Conservation (phyloP, 2,113 vertebrate genomes). For the Halichoerus grypus region DNA sequence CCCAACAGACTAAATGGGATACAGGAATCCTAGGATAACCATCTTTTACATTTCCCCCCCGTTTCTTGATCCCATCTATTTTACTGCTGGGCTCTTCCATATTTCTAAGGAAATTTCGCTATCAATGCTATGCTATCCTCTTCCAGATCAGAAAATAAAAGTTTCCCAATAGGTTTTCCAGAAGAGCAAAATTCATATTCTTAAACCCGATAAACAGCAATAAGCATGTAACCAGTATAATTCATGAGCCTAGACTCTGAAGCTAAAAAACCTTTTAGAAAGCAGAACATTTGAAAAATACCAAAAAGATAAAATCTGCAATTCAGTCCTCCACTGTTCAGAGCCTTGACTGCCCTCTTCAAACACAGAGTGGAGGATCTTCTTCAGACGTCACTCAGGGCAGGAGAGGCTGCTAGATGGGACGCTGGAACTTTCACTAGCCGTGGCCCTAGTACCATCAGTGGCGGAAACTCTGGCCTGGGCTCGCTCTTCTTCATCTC, state of each 20-base stretch:
- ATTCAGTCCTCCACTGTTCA: background rate
- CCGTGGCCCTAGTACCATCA: accelerated
- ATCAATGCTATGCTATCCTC: background rate
- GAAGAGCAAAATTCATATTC: constrained; percentile 3
- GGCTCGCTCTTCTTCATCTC: constrained; percentile 35
- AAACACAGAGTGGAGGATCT: background rate
- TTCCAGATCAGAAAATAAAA: background rate
- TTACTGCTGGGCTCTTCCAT: background rate
- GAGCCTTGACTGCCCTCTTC: background rate
- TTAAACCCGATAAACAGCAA: background rate
- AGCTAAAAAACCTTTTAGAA: background rate
- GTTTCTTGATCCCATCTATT: background rate
- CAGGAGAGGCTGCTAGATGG: background rate
- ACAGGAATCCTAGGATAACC: background rate
- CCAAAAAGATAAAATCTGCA: background rate
- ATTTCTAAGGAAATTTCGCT: background rate
- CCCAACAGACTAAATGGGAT: background rate
- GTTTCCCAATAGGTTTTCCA: background rate
- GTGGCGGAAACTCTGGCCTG: accelerated
- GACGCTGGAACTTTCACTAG: background rate
- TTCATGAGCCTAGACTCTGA: background rate
- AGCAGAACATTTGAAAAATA: background rate
- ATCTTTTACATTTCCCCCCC: background rate
- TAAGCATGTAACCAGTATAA: background rate
- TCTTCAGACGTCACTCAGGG: background rate